phyloP scores from a whole-genome alignment of 2,888 invertebrate species.

The Eilema depressum region DNA sequence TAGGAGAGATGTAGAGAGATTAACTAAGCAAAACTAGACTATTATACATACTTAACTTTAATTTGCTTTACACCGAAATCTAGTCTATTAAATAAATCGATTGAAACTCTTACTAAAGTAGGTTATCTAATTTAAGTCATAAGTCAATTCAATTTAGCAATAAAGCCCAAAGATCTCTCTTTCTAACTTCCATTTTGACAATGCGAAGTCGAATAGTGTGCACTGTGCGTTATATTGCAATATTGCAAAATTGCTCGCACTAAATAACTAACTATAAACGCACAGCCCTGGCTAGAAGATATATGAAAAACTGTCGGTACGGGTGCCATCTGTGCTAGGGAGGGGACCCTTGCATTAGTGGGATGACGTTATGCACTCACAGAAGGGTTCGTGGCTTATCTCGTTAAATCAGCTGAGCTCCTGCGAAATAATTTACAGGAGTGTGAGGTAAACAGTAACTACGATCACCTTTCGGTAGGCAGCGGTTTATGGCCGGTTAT shows the following conservation, averaged over 20 bases:
- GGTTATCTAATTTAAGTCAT: background rate
- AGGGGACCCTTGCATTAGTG: slow-evolving; percentile 82
- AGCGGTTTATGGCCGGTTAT: slow-evolving; percentile 59
- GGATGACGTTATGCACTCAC: slow-evolving; percentile 86
- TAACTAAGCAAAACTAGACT: background rate
- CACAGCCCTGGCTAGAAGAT: slow-evolving; percentile 63
- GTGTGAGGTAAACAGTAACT: slow-evolving; percentile 56
- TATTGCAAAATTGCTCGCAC: too few relatives aligned
- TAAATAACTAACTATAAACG: slow-evolving; percentile 3
- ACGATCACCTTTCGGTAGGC: slow-evolving; percentile 58
- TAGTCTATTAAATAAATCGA: background rate
- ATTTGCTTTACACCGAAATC: background rate
- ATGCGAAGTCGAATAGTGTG: background rate
- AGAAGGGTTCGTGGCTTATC: slow-evolving; percentile 82
- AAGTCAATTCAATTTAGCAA: background rate
- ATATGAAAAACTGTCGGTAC: slow-evolving; percentile 79
- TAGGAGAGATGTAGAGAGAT: background rate
- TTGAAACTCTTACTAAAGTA: too few relatives aligned
- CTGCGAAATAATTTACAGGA: slow-evolving; percentile 73
- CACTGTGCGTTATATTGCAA: background rate
- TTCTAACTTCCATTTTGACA: background rate
- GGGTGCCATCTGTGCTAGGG: slow-evolving; percentile 83
- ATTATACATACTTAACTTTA: background rate
- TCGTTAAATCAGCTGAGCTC: slow-evolving; percentile 75
- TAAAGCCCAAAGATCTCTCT: background rate